A percentile compares a stretch with the other conserved stretches of the same genome.
Evolutionary conservation across 2,888 invertebrate species (phyloP).

Genomic region (Synergus umbraculus): DNA sequence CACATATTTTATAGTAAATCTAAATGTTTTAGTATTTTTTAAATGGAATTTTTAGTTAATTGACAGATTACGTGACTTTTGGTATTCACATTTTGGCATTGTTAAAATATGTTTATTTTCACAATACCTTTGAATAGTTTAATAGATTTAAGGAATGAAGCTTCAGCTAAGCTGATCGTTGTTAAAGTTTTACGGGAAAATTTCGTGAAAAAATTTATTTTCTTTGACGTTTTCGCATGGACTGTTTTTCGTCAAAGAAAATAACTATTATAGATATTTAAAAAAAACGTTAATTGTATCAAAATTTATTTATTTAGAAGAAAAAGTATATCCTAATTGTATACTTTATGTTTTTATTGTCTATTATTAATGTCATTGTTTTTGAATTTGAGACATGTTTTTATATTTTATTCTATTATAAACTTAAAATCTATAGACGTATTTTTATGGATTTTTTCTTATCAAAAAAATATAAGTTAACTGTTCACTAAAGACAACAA

Average conservation of each 20-base stretch:
- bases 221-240: background rate
- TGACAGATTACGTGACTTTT: background rate
- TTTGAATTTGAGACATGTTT: background rate
- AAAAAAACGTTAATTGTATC: background rate
- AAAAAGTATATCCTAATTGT: no score
- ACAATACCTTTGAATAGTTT: background rate
- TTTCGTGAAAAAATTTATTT: background rate
- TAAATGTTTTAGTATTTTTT: background rate
- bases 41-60: background rate
- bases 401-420: background rate
- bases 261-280: background rate
- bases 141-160: background rate
- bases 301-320: background rate
- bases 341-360: background rate
- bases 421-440: background rate
- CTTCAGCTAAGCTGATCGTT: background rate
- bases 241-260: background rate
- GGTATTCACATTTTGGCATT: background rate
- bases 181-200: background rate
- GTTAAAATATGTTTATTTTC: background rate
- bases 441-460: background rate
- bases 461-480: background rate
- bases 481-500: background rate
- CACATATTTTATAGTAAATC: background rate
- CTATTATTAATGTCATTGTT: background rate